Percentiles rank a stretch among this genome's conserved stretches.
phyloP scores from a whole-genome alignment of 2,888 invertebrate species.

The Hyposoter didymator region DNA sequence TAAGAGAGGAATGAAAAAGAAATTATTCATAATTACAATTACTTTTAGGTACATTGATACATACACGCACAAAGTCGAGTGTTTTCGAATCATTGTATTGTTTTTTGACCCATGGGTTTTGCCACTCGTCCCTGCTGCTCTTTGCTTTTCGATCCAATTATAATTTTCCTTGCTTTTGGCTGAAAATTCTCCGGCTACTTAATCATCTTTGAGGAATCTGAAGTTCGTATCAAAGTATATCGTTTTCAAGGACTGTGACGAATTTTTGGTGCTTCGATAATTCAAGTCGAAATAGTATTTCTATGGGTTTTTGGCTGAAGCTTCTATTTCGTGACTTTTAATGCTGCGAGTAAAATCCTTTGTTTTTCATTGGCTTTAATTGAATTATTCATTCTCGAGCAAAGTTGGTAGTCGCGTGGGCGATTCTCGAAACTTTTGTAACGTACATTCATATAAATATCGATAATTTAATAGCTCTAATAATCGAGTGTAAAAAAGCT shows the following conservation, averaged over 20 bases:
- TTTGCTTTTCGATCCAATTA: slow-evolving; percentile 13
- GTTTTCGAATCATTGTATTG: slow-evolving; percentile 44
- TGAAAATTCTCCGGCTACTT: background rate
- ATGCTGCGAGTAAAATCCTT: slow-evolving; percentile 10
- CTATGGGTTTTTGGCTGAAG: background rate
- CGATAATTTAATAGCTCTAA: slow-evolving; percentile 27
- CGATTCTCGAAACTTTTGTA: slow-evolving; percentile 35
- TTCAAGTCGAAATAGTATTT: slow-evolving; percentile 29
- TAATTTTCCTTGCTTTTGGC: background rate
- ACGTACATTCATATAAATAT: slow-evolving; percentile 10
- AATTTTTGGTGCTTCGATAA: slow-evolving; percentile 43
- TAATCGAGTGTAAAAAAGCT: slow-evolving; percentile 37
- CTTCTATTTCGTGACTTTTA: slow-evolving; percentile 6
- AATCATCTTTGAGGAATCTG: slow-evolving; percentile 46
- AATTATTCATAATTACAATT: slow-evolving; percentile 58
- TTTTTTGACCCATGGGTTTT: slow-evolving; percentile 25
- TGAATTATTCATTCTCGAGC: background rate
- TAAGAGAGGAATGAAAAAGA: slow-evolving; percentile 33
- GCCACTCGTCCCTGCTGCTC: slow-evolving; percentile 25
- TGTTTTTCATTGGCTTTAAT: slow-evolving; percentile 5
- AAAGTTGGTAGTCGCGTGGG: background rate
- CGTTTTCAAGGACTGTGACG: slow-evolving; percentile 29
- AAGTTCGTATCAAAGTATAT: slow-evolving; percentile 54
- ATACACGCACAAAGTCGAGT: slow-evolving; percentile 54
- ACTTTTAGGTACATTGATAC: slow-evolving; percentile 64